These are phyloP conservation scores for Chionoecetes opilio DNA, from an alignment of 1,140 invertebrate genomes.

Conservation along the genomic window DNA sequence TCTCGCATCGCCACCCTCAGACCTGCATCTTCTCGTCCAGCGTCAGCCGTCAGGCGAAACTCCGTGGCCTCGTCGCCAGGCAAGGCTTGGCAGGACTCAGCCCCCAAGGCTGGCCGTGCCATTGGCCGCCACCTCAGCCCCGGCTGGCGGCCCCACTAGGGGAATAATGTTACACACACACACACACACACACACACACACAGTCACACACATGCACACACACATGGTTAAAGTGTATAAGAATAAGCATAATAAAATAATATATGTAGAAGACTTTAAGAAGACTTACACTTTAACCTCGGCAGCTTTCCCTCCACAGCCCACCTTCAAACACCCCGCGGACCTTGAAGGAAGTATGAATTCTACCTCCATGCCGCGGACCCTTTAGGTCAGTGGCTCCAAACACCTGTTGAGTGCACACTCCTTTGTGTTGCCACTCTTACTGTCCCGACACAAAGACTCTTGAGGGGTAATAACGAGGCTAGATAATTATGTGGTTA, in stretches of 20 bases:
- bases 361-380: too few relatives aligned
- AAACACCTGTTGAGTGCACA: too few relatives aligned
- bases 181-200: conserved; percentile 11
- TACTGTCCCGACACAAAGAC: too few relatives aligned
- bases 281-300: too few relatives aligned
- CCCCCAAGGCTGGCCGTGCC: background rate
- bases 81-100: background rate
- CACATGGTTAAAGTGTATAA: background rate
- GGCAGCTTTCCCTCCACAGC: too few relatives aligned
- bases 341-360: too few relatives aligned
- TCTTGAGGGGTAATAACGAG: too few relatives aligned
- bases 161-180: background rate
- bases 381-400: too few relatives aligned
- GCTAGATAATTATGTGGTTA: too few relatives aligned
- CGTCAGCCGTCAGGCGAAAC: background rate
- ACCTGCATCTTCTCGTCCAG: conserved; percentile 35
- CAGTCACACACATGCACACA: conserved; percentile 5
- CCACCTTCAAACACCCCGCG: too few relatives aligned
- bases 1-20: background rate
- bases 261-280: background rate
- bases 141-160: conserved; percentile 61
- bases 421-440: too few relatives aligned
- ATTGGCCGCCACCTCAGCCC: conserved; percentile 59
- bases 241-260: too few relatives aligned
- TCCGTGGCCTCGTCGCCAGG: conserved; percentile 33